Evolutionary conservation across 2,888 invertebrate genomes (phyloP).

Genomic region (Lymantria monacha): DNA sequence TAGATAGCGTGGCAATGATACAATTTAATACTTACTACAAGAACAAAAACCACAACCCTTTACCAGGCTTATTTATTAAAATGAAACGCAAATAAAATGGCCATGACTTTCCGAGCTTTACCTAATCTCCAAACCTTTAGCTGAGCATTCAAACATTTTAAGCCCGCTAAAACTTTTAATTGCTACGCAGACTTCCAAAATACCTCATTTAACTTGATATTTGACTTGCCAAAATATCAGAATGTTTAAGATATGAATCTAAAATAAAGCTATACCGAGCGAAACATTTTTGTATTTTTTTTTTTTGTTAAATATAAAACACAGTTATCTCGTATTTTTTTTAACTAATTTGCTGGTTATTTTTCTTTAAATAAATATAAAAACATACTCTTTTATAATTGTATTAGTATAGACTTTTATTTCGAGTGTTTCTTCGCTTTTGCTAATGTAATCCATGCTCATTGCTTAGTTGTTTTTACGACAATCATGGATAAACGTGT

Average conservation of each 20-base stretch:
- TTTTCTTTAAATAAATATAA: neutral
- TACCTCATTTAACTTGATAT: slow-evolving; percentile 6
- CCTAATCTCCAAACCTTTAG: slow-evolving; percentile 1
- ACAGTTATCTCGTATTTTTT: no score
- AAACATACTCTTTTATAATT: neutral
- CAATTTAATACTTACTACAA: neutral
- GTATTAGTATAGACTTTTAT: no score
- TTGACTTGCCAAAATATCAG: slow-evolving; percentile 5
- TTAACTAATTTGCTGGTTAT: no score
- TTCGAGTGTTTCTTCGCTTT: no score
- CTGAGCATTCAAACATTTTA: slow-evolving; percentile 6
- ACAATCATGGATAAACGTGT: no score
- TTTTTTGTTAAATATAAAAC: no score
- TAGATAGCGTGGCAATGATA: neutral
- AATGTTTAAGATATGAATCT: neutral
- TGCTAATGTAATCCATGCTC: no score
- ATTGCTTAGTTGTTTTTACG: no score
- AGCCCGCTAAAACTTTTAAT: slow-evolving; percentile 10
- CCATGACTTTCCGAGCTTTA: neutral
- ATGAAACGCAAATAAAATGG: neutral
- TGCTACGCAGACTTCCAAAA: slow-evolving; percentile 4
- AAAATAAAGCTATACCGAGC: neutral
- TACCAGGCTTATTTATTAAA: neutral
- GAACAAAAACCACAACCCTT: neutral
- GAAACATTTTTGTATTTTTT: neutral